Evolutionary conservation across 2,797 vertebrate species (phyloP).

Genomic region (Rhyacichthys aspro): DNA sequence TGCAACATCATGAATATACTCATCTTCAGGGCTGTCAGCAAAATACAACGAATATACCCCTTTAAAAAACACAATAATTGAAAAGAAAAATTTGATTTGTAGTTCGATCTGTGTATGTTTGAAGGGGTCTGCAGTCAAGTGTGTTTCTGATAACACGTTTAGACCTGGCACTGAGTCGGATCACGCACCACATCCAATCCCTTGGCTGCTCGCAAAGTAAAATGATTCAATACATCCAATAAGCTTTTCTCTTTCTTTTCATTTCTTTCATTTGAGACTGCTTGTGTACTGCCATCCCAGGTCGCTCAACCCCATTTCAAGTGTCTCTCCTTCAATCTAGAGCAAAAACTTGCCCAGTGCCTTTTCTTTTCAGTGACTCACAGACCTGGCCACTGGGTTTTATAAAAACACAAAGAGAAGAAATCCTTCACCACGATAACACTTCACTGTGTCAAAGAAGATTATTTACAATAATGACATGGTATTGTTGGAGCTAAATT

Average conservation of each 20-base stretch:
- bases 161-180: too few relatives aligned
- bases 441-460: constrained; percentile 62
- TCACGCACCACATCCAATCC: constrained; percentile 68
- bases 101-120: constrained; percentile 17
- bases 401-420: constrained; percentile 59
- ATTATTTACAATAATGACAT: constrained; percentile 63
- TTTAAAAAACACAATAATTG: too few relatives aligned
- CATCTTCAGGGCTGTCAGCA: too few relatives aligned
- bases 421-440: constrained; percentile 58
- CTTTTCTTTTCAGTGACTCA: constrained; percentile 59
- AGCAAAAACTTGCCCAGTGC: constrained; percentile 57
- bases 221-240: constrained; percentile 82
- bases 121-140: constrained; percentile 44
- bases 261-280: constrained; percentile 75
- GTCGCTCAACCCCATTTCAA: constrained; percentile 79
- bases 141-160: constrained; percentile 58
- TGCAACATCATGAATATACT: too few relatives aligned
- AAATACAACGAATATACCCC: too few relatives aligned
- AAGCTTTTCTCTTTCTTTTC: constrained; percentile 79
- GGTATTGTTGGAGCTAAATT: constrained; percentile 52
- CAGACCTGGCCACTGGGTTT: constrained; percentile 42
- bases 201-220: constrained; percentile 66
- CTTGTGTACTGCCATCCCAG: constrained; percentile 65
- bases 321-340: constrained; percentile 73
- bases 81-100: too few relatives aligned